Percentiles rank a stretch among this genome's conserved stretches.
Conservation (phyloP, 2,888 invertebrate genomes). For the Panzeria rudis region DNA sequence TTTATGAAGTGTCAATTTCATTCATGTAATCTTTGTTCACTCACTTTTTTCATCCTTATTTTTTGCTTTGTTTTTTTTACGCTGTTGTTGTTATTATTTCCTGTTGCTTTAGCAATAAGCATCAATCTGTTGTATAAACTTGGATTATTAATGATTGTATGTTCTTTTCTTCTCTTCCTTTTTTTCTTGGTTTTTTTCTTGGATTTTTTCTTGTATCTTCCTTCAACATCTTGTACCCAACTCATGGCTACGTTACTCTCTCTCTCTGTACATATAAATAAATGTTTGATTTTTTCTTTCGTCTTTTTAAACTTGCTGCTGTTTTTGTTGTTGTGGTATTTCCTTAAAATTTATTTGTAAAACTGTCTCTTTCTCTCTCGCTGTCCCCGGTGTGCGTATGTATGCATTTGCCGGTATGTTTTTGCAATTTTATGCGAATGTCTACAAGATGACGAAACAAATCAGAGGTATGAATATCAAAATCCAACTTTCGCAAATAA, state of each 20-base stretch:
- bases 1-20: constrained; percentile 71
- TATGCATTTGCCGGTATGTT: constrained; percentile 71
- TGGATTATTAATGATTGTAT: constrained; percentile 72
- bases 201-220: neutral
- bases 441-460: constrained; percentile 78
- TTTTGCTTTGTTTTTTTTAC: constrained; percentile 25
- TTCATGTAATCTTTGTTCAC: constrained; percentile 36
- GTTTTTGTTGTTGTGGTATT: constrained; percentile 32
- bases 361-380: constrained; percentile 1
- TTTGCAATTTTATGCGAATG: constrained; percentile 67
- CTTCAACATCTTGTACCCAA: constrained; percentile 10
- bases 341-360: constrained; percentile 28
- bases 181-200: constrained; percentile 7
- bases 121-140: constrained; percentile 72
- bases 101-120: constrained; percentile 72
- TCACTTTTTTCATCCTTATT: neutral
- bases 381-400: neutral
- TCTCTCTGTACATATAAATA: neutral
- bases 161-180: constrained; percentile 49
- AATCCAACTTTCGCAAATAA: constrained; percentile 74
- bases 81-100: constrained; percentile 58
- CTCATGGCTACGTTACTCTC: constrained; percentile 1
- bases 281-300: constrained; percentile 30
- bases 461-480: constrained; percentile 76
- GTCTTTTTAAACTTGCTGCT: constrained; percentile 11